phyloP scores from a whole-genome alignment of 2,888 invertebrate genomes.

The Stegana nigrithorax region DNA sequence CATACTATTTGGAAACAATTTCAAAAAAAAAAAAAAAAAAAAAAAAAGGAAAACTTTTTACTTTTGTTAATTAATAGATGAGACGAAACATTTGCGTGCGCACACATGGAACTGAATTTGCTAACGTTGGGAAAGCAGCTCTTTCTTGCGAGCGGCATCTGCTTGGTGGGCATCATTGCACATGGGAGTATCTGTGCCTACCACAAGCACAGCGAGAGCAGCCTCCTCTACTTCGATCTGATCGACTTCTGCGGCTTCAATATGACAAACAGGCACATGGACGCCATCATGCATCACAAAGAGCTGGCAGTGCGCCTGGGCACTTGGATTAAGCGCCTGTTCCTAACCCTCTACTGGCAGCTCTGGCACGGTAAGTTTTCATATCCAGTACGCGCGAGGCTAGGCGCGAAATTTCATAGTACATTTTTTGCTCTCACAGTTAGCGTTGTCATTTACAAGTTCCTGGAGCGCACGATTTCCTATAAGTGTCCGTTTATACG shows the following conservation, averaged over 20 bases:
- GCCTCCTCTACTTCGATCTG: background rate
- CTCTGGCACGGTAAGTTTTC: background rate
- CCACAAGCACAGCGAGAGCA: background rate
- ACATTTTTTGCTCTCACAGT: background rate
- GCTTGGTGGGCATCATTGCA: background rate
- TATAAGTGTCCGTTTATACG: slow-evolving; percentile 8
- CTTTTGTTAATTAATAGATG: background rate
- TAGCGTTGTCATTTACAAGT: background rate
- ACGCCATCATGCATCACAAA: background rate
- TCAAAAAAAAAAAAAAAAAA: background rate
- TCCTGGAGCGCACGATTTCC: background rate
- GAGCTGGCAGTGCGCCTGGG: background rate
- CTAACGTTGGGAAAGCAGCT: background rate
- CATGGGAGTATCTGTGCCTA: background rate
- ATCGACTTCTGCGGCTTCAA: background rate
- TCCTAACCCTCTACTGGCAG: background rate
- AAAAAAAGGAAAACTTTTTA: background rate
- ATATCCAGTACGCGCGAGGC: too few species aligned
- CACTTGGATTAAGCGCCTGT: background rate
- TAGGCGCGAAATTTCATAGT: too few species aligned
- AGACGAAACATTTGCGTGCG: background rate
- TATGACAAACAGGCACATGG: background rate
- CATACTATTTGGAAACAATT: background rate
- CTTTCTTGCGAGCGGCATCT: background rate
- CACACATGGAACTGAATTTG: background rate